phyloP scores from a whole-genome alignment of 2,113 vertebrate species.

The Lontra canadensis region DNA sequence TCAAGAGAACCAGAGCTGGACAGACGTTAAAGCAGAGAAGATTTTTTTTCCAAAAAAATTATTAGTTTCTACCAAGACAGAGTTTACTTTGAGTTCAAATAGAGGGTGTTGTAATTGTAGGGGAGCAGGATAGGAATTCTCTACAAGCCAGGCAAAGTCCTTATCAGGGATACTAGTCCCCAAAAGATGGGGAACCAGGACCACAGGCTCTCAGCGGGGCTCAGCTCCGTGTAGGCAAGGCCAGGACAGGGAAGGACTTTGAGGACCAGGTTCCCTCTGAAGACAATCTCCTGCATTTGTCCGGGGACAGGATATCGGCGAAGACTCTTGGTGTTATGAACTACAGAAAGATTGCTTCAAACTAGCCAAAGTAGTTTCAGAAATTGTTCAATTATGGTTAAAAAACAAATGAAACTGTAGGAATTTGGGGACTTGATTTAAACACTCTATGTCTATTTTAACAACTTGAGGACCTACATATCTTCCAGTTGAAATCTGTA shows the following conservation, averaged over 20 bases:
- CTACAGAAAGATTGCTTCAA: not conserved
- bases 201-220: accelerated
- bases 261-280: not conserved
- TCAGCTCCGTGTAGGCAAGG: too few relatives aligned
- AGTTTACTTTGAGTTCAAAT: conserved; percentile 39
- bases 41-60: not conserved
- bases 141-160: not conserved
- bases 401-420: not conserved
- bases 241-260: accelerated
- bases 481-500: not conserved
- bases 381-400: not conserved
- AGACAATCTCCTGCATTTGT: accelerated
- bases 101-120: not conserved
- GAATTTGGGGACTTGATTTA: not conserved
- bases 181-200: not conserved
- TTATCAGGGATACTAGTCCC: too few relatives aligned
- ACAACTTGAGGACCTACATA: not conserved
- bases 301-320: accelerated
- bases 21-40: not conserved
- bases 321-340: not conserved
- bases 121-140: not conserved
- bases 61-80: not conserved
- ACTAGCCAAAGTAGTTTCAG: not conserved
- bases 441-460: not conserved
- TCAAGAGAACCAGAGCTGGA: not conserved